phyloP scores from a whole-genome alignment of 2,797 vertebrate species.

The Molossus molossus region DNA sequence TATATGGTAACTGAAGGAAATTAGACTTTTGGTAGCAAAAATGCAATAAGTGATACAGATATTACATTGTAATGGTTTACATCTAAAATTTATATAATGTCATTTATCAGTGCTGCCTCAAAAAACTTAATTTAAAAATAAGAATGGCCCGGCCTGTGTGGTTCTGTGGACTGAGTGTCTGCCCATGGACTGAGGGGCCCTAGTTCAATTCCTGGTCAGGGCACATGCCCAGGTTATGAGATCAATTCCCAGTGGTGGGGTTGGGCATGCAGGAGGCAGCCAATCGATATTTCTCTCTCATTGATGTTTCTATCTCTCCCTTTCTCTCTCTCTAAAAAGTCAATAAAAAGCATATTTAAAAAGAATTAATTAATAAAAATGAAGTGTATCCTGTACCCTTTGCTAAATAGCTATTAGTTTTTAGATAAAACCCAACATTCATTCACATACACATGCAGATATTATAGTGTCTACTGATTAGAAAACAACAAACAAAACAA shows the following conservation, averaged over 20 bases:
- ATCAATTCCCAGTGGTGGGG: no score
- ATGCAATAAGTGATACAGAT: neutral
- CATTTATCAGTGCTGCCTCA: neutral
- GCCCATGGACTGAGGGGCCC: no score
- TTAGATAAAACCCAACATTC: neutral
- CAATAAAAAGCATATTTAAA: no score
- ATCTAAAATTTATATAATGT: neutral
- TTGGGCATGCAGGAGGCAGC: no score
- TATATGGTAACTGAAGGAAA: neutral
- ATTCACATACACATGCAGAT: neutral
- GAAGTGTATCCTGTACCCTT: constrained; percentile 11
- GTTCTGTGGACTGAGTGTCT: no score
- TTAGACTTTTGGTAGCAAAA: neutral
- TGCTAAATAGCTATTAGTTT: neutral
- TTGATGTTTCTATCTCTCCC: no score
- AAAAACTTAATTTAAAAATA: neutral
- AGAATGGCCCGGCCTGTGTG: neutral
- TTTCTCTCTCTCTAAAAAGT: no score
- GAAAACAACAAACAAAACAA: neutral
- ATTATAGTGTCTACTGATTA: neutral
- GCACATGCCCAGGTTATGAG: no score
- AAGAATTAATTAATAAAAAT: neutral
- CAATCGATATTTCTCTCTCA: no score
- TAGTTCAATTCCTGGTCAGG: no score
- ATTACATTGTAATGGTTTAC: neutral